Base-by-base conservation (phyloP, 2,797 vertebrate species). In the Bryconaethiops microstoma region DNA sequence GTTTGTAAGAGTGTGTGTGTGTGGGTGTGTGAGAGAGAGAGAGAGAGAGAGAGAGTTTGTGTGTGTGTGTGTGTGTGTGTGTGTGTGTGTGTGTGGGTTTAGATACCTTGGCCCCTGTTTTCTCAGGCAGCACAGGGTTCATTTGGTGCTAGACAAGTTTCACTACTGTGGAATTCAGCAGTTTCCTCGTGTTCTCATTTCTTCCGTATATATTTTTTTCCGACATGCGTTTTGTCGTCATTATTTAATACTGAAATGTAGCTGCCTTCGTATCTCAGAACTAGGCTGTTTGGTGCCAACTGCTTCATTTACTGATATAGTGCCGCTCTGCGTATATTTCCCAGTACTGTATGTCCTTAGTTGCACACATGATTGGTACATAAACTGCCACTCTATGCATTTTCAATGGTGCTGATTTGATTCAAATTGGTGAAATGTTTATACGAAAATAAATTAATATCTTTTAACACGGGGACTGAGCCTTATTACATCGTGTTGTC, bases 391-490 rank as follows among this genome's bases (percentile, higher is more conserved):
- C 83, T 89, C 88, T 85, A 87, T 91, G 91, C 92, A 88, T 91
- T 93, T 92, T 88, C 64, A 21, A 93, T 93, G 96, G 95, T 97
- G 96, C 96, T 97, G 91, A 94, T 92, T 90, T 90, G 63, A 89
- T 81, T 89, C 68, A 54, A 78, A 45, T 19, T 84, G 72, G 69
- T 64, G 57, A 80, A 85, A 67, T 85, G 71, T 84, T 86, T 85
- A 89, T 93, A 92, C 90, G 87, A 83, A 86, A 86, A 90, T 90
- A 91, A 89, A 92, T 93, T 87, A 89, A 89, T 91, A 88, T 93
- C 91, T 94, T 94, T 86, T 92, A 91, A 90, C 91, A 92, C 92
- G 88, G 86, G 2, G 65, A 21, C 8, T 42, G 42, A 42, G 5
- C 42, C 42, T 42, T 42, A 42, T 42, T 42, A 9, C 42, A 42